A percentile compares a stretch with the other conserved stretches of the same genome.
Conservation (phyloP, 2,797 vertebrate species). For the Pyrocephalus nanus region DNA sequence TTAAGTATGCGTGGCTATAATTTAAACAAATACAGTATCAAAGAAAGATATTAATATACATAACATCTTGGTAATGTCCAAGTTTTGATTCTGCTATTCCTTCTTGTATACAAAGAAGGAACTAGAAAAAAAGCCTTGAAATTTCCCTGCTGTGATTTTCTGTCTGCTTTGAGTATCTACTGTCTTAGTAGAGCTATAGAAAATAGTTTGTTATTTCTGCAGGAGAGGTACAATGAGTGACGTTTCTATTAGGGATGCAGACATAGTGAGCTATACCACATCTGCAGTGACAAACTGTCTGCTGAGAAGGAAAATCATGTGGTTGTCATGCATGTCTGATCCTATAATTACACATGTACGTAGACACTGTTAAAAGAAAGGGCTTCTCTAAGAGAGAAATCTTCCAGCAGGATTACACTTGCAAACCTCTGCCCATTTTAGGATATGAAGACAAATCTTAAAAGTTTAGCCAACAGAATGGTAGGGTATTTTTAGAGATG, state of each 20-base stretch:
- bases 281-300: constrained; percentile 37
- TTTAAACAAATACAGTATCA: not conserved
- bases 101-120: not conserved
- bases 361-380: not conserved
- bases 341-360: not conserved
- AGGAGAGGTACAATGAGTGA: not conserved
- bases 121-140: not conserved
- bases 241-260: constrained; percentile 61
- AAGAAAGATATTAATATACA: not conserved
- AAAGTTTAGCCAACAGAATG: not conserved
- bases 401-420: not conserved
- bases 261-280: not conserved
- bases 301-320: constrained; percentile 30
- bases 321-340: constrained; percentile 25
- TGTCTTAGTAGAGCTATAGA: not conserved
- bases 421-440: not conserved
- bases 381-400: not conserved
- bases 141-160: not conserved
- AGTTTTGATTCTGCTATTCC: not conserved
- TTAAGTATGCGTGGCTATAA: not conserved
- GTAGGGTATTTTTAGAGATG: not conserved
- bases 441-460: not conserved
- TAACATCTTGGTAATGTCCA: not conserved
- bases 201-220: not conserved
- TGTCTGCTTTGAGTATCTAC: constrained; percentile 1